Percentiles rank a stretch among this genome's conserved stretches.
Evolutionary conservation across 1,140 invertebrate genomes (phyloP).

Genomic region (Dreissena rostriformis): DNA sequence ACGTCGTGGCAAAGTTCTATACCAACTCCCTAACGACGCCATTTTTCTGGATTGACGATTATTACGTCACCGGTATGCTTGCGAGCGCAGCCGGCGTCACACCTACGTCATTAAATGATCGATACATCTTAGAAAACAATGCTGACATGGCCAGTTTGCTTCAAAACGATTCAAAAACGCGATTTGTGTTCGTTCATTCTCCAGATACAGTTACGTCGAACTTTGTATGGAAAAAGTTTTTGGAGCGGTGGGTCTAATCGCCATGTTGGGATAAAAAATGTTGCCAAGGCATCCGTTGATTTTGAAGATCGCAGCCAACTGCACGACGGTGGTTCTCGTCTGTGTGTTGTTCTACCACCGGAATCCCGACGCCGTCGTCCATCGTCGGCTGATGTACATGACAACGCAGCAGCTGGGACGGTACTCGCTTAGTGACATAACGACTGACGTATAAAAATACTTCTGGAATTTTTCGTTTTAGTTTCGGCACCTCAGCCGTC

Average conservation of each 20-base stretch:
- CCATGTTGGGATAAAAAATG: conserved; percentile 1
- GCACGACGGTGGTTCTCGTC: conserved; percentile 23
- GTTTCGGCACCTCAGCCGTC: neutral
- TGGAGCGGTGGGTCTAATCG: conserved; percentile 26
- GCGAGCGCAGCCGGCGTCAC: conserved; percentile 27
- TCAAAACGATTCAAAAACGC: conserved; percentile 47
- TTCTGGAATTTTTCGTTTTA: neutral
- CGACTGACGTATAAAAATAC: too few species aligned
- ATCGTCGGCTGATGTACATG: neutral
- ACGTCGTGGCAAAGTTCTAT: conserved; percentile 74
- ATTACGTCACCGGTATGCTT: conserved; percentile 72
- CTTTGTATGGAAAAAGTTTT: conserved; percentile 41
- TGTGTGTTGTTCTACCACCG: conserved; percentile 20
- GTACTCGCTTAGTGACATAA: too few species aligned
- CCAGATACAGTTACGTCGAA: conserved; percentile 28
- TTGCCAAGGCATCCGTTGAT: conserved; percentile 40
- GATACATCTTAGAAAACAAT: conserved; percentile 46
- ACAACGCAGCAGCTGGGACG: too few species aligned
- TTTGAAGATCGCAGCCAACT: conserved; percentile 35
- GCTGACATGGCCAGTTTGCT: conserved; percentile 15
- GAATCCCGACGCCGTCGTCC: conserved; percentile 20
- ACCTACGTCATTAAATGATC: conserved; percentile 37
- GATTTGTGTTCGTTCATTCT: conserved; percentile 50
- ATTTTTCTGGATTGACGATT: conserved; percentile 78
- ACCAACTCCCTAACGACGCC: conserved; percentile 59